These are phyloP conservation scores for Doris montereyensis DNA, from an alignment of 2,888 invertebrate species.

Conservation along the genomic window DNA sequence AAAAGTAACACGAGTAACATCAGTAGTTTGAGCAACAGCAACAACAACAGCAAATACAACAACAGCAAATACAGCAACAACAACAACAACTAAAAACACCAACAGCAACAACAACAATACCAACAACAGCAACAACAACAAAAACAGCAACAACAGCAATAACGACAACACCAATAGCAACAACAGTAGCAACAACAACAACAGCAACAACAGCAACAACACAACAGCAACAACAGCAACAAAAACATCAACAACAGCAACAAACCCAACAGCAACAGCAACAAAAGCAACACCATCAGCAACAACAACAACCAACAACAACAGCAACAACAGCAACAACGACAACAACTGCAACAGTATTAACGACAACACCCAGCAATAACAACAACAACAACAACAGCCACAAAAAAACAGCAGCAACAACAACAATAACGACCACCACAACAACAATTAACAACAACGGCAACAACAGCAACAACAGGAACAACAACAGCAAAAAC, in stretches of 20 bases:
- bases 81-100: background rate
- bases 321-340: background rate
- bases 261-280: background rate
- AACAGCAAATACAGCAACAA: background rate
- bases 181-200: background rate
- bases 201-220: background rate
- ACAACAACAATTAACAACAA: background rate
- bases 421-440: background rate
- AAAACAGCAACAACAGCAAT: background rate
- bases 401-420: background rate
- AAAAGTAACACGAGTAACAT: no score
- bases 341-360: background rate
- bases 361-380: background rate
- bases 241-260: background rate
- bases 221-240: background rate
- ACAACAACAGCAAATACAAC: background rate
- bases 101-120: background rate
- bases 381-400: background rate
- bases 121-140: background rate
- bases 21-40: no score
- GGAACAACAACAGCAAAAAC: background rate
- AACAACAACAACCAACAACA: background rate
- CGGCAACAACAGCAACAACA: background rate
- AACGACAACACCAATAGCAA: background rate
- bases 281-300: background rate